These are phyloP conservation scores for Chloroceryle amazona DNA, from an alignment of 2,797 vertebrate genomes.

Conservation along the genomic window DNA sequence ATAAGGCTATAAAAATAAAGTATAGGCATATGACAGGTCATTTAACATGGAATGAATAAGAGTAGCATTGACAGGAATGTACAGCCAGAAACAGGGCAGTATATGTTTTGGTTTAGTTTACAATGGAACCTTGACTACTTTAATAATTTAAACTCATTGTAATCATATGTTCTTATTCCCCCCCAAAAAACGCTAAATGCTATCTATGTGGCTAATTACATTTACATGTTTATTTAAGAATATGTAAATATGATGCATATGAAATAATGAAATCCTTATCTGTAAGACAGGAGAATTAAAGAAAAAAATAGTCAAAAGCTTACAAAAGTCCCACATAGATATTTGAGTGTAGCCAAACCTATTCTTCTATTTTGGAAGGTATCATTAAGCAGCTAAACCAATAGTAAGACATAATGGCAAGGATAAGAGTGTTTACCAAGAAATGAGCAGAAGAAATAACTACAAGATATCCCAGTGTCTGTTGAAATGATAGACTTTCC, in stretches of 20 bases:
- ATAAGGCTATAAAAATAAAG: background rate
- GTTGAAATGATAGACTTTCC: background rate
- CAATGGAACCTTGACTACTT: background rate
- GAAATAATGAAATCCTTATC: background rate
- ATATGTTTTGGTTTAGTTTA: background rate
- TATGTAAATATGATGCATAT: background rate
- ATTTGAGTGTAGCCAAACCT: background rate
- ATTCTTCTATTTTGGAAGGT: background rate
- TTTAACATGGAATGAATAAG: background rate
- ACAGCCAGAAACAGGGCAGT: background rate
- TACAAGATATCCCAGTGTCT: background rate
- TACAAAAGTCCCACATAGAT: background rate
- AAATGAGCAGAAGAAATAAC: background rate
- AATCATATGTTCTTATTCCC: background rate
- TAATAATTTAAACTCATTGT: background rate
- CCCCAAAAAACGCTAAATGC: accelerated
- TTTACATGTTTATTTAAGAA: background rate
- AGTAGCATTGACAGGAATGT: accelerated
- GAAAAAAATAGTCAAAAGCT: background rate
- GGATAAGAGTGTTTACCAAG: background rate
- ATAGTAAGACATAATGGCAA: background rate
- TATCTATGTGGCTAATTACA: background rate
- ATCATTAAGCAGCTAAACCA: background rate
- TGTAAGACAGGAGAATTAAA: background rate
- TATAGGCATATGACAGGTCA: background rate